Base-by-base conservation (phyloP, 2,888 invertebrate species). In the Argyresthia albistria region DNA sequence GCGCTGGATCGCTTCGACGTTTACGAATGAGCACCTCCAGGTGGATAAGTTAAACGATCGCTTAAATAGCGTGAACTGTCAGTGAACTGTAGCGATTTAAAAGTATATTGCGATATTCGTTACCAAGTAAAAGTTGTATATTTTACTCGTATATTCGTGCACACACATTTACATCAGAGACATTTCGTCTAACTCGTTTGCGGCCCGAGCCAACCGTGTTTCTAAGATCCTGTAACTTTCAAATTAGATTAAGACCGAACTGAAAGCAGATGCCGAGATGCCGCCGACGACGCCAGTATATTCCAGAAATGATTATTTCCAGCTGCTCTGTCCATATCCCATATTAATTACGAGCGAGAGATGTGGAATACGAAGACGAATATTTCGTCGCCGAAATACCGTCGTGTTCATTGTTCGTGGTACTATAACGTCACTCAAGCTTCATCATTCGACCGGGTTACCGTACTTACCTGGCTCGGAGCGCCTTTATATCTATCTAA, bases 401-500 rank as follows among this genome's bases (percentile, higher is more conserved):
- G 37, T 39, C 37, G 15, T 12, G 37, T 37, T 48, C 48, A 48
- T 48, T 48, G 48, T 48, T 37, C 48, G 25, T 43, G 25, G 42
- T 14, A 50, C 50, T 50, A 43, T 50, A 43, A 50, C 42, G 50
- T 50, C 50, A 50, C 50, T 39, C 50, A 42, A 39, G 50, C 39
- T 42, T 25, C 35, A 25, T 25, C 25, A 63, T 62, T 62, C 62
- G 62, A 4, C 25, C 25, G 25, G 59, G 60, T 50, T 50, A 63
- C 60, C 60, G 61, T 37, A 48, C 61, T 63, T 63, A 68, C 73
- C 65, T 69, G 58, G 54, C 43, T 35, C 43, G 59, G 55, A 63
- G 59, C 62, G 66, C 65, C 59, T 71, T 70, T 73, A 65, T 70
- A 74, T 70, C 72, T 69, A 64, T 69, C 72, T 73, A 76, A 77